These are phyloP conservation scores for Machimus atricapillus DNA, from an alignment of 2,888 invertebrate species.

Conservation along the genomic window DNA sequence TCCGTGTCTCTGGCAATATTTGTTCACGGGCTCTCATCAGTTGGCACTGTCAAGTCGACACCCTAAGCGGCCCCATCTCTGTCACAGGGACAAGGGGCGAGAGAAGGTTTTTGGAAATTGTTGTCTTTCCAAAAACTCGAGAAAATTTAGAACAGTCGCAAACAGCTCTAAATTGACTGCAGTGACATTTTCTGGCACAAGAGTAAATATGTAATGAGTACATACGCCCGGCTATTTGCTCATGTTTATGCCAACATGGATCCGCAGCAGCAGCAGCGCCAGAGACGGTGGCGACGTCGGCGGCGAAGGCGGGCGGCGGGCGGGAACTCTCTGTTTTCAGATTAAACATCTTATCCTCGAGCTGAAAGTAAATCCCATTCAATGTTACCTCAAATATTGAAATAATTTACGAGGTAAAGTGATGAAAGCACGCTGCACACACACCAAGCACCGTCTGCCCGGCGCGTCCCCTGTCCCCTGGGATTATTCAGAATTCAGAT, in stretches of 20 bases:
- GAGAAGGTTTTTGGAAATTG: neutral
- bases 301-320: neutral
- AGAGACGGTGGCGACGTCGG: neutral
- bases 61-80: neutral
- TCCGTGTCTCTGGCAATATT: neutral
- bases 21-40: neutral
- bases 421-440: slow-evolving; percentile 2
- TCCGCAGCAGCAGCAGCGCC: neutral
- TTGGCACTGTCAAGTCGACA: neutral
- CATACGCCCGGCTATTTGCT: neutral
- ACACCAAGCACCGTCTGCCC: neutral
- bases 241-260: neutral
- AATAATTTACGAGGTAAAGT: slow-evolving; percentile 10
- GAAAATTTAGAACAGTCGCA: slow-evolving; percentile 1
- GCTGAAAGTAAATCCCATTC: slow-evolving; percentile 11
- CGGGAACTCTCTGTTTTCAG: neutral
- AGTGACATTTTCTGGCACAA: slow-evolving; percentile 13
- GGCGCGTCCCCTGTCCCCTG: neutral
- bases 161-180: slow-evolving; percentile 13
- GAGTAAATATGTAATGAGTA: neutral
- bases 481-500: neutral
- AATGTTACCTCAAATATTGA: slow-evolving; percentile 20
- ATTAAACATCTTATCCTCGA: slow-evolving; percentile 7
- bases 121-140: neutral
- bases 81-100: neutral